phyloP scores from a whole-genome alignment of 2,797 vertebrate genomes.

The Onychomys leucogaster region DNA sequence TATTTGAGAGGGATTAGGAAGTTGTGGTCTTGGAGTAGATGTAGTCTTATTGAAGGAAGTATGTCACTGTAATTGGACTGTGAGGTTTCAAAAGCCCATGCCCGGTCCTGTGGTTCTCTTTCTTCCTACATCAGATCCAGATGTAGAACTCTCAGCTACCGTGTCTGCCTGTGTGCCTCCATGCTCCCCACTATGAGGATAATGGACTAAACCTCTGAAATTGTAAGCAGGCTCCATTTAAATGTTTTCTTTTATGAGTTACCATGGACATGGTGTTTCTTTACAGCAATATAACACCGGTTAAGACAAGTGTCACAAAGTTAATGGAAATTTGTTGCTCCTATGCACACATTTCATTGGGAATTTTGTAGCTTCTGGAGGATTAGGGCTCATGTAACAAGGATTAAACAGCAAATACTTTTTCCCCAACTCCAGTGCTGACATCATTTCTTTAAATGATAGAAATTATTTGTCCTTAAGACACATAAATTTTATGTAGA shows the following conservation, averaged over 20 bases:
- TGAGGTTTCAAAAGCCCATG: background rate
- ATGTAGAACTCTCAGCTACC: background rate
- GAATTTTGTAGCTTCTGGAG: background rate
- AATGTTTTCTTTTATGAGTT: background rate
- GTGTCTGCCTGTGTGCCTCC: background rate
- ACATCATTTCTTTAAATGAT: conserved; percentile 7
- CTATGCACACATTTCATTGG: background rate
- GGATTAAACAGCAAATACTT: background rate
- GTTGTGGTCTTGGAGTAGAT: background rate
- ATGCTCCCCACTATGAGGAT: background rate
- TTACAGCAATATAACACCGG: background rate
- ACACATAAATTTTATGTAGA: background rate
- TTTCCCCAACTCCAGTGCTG: background rate
- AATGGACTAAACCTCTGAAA: background rate
- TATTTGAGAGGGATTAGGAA: background rate
- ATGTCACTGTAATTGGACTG: background rate
- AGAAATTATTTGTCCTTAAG: background rate
- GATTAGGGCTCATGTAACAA: background rate
- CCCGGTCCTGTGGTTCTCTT: background rate
- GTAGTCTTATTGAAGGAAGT: background rate
- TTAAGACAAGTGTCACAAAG: background rate
- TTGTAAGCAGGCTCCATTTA: background rate
- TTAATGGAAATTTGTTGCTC: background rate
- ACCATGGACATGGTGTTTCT: background rate
- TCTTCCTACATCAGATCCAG: background rate